phyloP scores from a whole-genome alignment of 2,888 invertebrate species.

The Nomada fabriciana region DNA sequence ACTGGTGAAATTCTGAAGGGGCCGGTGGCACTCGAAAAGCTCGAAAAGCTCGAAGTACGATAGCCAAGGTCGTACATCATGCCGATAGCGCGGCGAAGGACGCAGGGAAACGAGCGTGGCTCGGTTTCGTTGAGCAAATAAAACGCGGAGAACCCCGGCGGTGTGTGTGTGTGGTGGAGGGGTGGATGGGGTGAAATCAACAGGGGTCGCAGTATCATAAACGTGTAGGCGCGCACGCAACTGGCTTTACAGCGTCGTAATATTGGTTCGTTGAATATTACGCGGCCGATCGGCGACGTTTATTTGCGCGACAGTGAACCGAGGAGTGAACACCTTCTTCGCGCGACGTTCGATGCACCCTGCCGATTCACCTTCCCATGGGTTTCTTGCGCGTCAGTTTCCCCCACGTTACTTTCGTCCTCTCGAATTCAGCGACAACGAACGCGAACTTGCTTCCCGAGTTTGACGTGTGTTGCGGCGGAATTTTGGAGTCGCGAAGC shows the following conservation, averaged over 20 bases:
- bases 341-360: background rate
- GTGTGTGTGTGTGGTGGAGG: background rate
- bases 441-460: background rate
- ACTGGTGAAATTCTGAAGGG: slow-evolving; percentile 55
- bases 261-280: slow-evolving; percentile 53
- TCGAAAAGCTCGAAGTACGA: slow-evolving; percentile 49
- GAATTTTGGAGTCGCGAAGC: too few species aligned
- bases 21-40: slow-evolving; percentile 20
- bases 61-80: slow-evolving; percentile 65
- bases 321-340: slow-evolving; percentile 8
- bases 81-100: slow-evolving; percentile 54
- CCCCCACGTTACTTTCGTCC: background rate
- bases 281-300: slow-evolving; percentile 38
- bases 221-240: background rate
- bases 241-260: slow-evolving; percentile 39
- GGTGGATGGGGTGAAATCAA: background rate
- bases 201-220: background rate
- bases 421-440: background rate
- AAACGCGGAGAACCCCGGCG: slow-evolving; percentile 23
- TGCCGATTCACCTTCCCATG: background rate
- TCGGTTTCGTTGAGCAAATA: slow-evolving; percentile 45
- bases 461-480: too few species aligned
- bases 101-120: slow-evolving; percentile 44
- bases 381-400: background rate
- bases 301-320: slow-evolving; percentile 41